These are phyloP conservation scores for Amphipoea oculea DNA, from an alignment of 2,888 invertebrate species.

Conservation along the genomic window DNA sequence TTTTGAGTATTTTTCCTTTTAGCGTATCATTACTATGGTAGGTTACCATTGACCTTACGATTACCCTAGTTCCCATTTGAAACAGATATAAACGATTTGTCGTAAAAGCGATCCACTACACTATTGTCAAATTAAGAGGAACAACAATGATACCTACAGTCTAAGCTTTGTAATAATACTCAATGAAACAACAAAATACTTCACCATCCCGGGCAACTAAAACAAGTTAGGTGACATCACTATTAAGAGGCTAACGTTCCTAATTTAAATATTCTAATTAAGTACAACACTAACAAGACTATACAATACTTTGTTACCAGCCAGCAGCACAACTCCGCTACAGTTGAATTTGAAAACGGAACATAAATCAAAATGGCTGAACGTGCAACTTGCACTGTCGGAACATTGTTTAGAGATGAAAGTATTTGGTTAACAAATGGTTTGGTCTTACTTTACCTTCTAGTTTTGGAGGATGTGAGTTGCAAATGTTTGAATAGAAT, in stretches of 20 bases:
- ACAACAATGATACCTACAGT: background rate
- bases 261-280: conserved; percentile 61
- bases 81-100: background rate
- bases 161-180: background rate
- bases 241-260: conserved; percentile 7
- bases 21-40: too few relatives aligned
- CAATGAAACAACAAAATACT: background rate
- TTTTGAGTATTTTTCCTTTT: background rate
- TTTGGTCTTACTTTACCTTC: conserved; percentile 4
- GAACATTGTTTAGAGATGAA: conserved; percentile 43
- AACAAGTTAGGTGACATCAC: conserved; percentile 21
- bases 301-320: conserved; percentile 39
- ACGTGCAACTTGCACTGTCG: conserved; percentile 38
- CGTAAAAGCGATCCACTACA: background rate
- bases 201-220: background rate
- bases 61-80: background rate
- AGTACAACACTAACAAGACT: conserved; percentile 24
- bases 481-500: background rate
- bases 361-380: conserved; percentile 58
- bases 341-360: conserved; percentile 50
- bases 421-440: conserved; percentile 55
- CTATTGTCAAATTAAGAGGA: background rate
- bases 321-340: conserved; percentile 39
- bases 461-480: conserved; percentile 16
- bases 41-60: too few relatives aligned